A percentile compares a stretch with the other conserved stretches of the same genome.
Conservation (phyloP, 2,113 vertebrate genomes). For the Pontoporia blainvillei region DNA sequence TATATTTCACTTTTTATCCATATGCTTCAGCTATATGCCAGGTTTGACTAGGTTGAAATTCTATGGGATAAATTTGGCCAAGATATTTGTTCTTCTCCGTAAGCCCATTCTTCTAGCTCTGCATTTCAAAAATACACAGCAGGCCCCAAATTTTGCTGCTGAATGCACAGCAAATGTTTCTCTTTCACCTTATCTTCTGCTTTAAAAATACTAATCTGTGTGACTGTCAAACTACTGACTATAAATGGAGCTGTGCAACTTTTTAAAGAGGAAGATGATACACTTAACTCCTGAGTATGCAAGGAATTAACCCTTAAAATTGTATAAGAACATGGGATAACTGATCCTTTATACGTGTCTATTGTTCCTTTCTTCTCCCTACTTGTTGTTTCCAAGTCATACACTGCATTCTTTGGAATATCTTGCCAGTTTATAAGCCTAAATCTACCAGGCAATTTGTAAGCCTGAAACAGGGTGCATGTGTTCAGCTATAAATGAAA, state of each 20-base stretch:
- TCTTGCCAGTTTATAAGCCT: slow-evolving; percentile 1
- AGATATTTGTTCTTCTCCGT: neutral
- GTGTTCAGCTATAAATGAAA: neutral
- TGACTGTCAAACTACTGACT: slow-evolving; percentile 15
- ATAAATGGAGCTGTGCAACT: neutral
- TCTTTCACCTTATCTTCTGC: neutral
- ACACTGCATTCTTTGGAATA: neutral
- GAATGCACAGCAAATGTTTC: neutral
- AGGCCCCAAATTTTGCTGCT: neutral
- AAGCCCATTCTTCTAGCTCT: neutral
- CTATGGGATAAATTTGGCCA: neutral
- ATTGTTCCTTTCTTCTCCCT: neutral
- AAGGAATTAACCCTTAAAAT: neutral
- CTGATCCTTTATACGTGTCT: neutral
- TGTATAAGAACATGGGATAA: neutral
- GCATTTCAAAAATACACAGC: neutral
- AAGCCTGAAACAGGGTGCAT: neutral
- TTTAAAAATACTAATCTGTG: neutral
- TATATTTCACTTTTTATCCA: neutral
- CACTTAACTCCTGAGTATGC: neutral
- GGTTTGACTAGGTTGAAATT: neutral
- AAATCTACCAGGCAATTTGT: neutral
- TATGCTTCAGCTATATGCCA: neutral
- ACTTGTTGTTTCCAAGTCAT: neutral
- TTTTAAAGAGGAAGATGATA: slow-evolving; percentile 30